Conservation (phyloP, 2,888 invertebrate genomes). For the Hirtodrosophila alboralis region DNA sequence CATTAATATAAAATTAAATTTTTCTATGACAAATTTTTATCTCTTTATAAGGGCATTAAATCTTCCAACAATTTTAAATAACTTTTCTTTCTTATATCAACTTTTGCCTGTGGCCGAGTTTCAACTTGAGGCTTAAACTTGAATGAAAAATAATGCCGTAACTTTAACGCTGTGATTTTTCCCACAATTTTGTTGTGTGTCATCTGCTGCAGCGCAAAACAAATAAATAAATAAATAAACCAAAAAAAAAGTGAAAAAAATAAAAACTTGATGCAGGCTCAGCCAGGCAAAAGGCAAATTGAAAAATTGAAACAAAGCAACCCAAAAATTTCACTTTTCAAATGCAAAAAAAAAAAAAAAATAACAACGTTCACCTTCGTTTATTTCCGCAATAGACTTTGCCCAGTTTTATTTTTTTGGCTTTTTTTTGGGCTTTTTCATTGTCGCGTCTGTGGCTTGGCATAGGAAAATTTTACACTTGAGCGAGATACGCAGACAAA, state of each 20-base stretch:
- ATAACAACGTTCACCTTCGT: constrained; percentile 77
- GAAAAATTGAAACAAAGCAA: constrained; percentile 57
- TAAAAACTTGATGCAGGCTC: constrained; percentile 20
- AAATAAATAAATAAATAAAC: constrained; percentile 61
- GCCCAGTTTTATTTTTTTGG: too few species aligned
- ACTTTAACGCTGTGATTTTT: constrained; percentile 61
- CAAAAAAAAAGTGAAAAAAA: constrained; percentile 14
- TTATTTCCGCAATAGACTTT: constrained; percentile 74
- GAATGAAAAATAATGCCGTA: constrained; percentile 56
- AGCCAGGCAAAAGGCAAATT: constrained; percentile 10
- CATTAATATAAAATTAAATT: too few species aligned
- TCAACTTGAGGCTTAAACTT: constrained; percentile 21
- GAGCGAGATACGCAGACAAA: constrained; percentile 38
- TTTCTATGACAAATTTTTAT: too few species aligned
- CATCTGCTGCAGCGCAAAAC: constrained; percentile 35
- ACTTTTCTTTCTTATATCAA: constrained; percentile 1
- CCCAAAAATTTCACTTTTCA: constrained; percentile 77
- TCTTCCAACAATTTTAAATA: neutral
- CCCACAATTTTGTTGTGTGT: constrained; percentile 60
- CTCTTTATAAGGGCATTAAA: too few species aligned
- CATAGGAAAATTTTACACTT: constrained; percentile 67
- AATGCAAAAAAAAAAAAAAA: constrained; percentile 72
- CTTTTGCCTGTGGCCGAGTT: constrained; percentile 27
- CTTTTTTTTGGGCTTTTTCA: constrained; percentile 45
- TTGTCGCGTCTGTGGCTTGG: constrained; percentile 52